A percentile compares a stretch with the other conserved stretches of the same genome.
Evolutionary conservation across 2,888 invertebrate species (phyloP).

Genomic region (Morinoia aosen): DNA sequence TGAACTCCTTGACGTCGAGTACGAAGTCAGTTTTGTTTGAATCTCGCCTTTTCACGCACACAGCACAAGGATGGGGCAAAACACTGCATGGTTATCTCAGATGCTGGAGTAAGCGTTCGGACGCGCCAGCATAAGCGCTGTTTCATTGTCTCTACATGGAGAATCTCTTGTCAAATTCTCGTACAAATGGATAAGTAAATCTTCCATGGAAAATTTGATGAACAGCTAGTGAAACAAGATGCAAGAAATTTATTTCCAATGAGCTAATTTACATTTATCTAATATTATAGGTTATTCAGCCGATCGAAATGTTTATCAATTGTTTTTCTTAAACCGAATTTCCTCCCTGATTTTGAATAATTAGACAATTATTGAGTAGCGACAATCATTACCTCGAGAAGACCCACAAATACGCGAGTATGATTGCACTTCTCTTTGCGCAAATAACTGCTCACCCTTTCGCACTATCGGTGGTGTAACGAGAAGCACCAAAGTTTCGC

Average conservation of each 20-base stretch:
- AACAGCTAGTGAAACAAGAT: not conserved
- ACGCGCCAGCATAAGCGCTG: not conserved
- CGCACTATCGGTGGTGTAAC: not conserved
- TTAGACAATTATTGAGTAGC: not conserved
- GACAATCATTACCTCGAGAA: not conserved
- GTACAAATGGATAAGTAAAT: not conserved
- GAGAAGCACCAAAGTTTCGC: not conserved
- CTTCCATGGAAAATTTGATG: not conserved
- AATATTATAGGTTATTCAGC: not conserved
- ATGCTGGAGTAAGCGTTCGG: not conserved
- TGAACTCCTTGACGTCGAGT: not conserved
- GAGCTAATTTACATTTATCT: not conserved
- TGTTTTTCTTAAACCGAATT: not conserved
- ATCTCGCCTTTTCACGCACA: not conserved
- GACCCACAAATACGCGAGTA: not conserved
- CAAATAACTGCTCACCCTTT: not conserved
- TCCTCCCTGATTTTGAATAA: not conserved
- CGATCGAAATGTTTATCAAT: not conserved
- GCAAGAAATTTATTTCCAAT: not conserved
- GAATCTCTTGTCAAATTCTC: not conserved
- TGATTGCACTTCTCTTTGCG: not conserved
- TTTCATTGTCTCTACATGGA: not conserved
- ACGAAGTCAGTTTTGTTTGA: not conserved
- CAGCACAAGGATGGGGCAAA: not conserved
- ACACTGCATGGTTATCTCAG: not conserved